Base-by-base conservation (phyloP, 2,113 vertebrate genomes). In the Dinomys branickii region DNA sequence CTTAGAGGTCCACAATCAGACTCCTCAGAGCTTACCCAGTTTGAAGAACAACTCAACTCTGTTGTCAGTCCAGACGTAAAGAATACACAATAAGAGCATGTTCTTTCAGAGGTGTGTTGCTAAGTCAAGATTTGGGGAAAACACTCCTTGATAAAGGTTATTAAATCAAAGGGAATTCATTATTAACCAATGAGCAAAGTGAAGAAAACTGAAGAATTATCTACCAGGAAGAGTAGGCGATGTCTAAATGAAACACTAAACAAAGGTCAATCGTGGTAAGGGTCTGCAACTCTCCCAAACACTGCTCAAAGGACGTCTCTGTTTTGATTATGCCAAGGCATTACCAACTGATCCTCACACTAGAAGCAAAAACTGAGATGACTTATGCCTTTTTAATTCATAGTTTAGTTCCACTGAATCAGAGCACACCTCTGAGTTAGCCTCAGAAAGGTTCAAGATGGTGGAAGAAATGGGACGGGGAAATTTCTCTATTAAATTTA, bases 371-470 rank as follows among this genome's bases (percentile, higher is more conserved):
- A 88, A 59, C 38, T 61, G 81, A 59, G 78, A 63, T 86, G 54
- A 90, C 71, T 94, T 94, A 65, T 7, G 33, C 7, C 56, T 95
- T 88, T 92, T 86, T 94, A 94, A 95, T 89, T 96, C 83, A 86
- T 84, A 59, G 67, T 96, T 95, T 94, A 96, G 86, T 92, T 87
- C 85, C 92, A 90, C 16, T 86, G 85, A 96, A 95, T 94, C 80
- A 93, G 47, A 71, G 47, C 33, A 58, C 52, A 90, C 54, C 38
- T 97, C 90, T 56, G 73, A 93, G 75, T 54, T 24, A 50, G 52
- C 69, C 30, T 93, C 84, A 97, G 67, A 58, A 94, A 95, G 93
- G 84, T 97, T 96, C 65, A 94, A 90, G 95, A 93, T 97, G 61
- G 30, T 86, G 14, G 38, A 41, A 94, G 75, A 95, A 93, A 83